Evolutionary conservation across 2,888 invertebrate species (phyloP).

Genomic region (Metacarcinus magister): DNA sequence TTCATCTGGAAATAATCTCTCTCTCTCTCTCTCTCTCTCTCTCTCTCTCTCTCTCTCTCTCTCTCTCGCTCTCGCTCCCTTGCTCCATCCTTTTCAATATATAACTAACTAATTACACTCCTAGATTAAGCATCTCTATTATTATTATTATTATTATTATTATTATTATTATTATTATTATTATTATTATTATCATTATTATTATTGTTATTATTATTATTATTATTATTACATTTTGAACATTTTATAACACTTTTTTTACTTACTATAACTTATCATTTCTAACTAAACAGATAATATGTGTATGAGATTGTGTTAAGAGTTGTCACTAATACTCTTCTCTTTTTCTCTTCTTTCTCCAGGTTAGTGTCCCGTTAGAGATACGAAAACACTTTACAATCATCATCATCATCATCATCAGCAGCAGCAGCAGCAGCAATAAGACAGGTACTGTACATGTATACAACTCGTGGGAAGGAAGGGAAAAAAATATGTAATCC

Average conservation of each 20-base stretch:
- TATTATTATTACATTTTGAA: too few relatives aligned
- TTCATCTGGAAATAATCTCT: too few relatives aligned
- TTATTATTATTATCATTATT: too few relatives aligned
- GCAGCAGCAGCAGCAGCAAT: too few relatives aligned
- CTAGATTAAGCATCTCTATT: too few relatives aligned
- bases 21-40: too few relatives aligned
- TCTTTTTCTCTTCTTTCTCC: not conserved
- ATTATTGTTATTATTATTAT: too few relatives aligned
- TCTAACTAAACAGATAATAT: not conserved
- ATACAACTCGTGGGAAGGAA: too few relatives aligned
- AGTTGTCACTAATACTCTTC: not conserved
- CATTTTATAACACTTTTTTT: too few relatives aligned
- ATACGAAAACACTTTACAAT: not conserved
- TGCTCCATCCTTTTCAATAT: not conserved
- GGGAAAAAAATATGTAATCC: not conserved
- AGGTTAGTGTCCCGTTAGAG: not conserved
- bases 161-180: too few relatives aligned
- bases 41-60: conserved; percentile 9
- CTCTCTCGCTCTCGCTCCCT: not conserved
- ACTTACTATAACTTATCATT: not conserved
- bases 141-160: too few relatives aligned
- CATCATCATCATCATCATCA: not conserved
- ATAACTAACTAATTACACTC: not conserved
- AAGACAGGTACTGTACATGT: not conserved
- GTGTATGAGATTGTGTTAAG: too few relatives aligned